A percentile compares a stretch with the other conserved stretches of the same genome.
These are phyloP conservation scores for Scaptomyza pallida DNA, from an alignment of 1,140 invertebrate species.

Conservation along the genomic window DNA sequence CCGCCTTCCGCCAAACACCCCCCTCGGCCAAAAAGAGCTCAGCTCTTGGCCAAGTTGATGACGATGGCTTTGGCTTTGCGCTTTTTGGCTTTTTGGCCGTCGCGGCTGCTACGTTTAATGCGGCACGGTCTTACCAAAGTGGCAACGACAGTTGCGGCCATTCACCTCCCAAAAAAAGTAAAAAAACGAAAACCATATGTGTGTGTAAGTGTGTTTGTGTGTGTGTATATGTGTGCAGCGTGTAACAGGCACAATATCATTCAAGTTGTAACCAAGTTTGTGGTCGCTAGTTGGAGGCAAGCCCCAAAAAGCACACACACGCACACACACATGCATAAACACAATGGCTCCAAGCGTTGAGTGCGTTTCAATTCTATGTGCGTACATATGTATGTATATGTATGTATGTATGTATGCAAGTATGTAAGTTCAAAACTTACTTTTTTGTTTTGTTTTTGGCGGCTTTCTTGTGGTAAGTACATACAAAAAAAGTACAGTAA, in stretches of 20 bases:
- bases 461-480: constrained; percentile 13
- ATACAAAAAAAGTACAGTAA: neutral
- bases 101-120: constrained; percentile 73
- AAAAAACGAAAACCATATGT: constrained; percentile 60
- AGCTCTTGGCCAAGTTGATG: constrained; percentile 55
- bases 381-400: constrained; percentile 34
- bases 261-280: constrained; percentile 64
- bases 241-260: constrained; percentile 45
- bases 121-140: constrained; percentile 79
- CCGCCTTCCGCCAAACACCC: constrained; percentile 18
- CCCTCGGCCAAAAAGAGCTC: constrained; percentile 52
- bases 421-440: too few relatives aligned
- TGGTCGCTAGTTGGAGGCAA: constrained; percentile 54
- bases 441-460: constrained; percentile 35
- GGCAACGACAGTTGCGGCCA: constrained; percentile 81
- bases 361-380: constrained; percentile 63
- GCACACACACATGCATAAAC: constrained; percentile 27
- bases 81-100: constrained; percentile 54
- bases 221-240: constrained; percentile 47
- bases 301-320: constrained; percentile 36
- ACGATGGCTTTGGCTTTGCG: constrained; percentile 67
- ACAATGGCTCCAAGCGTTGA: constrained; percentile 37
- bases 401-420: too few relatives aligned
- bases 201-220: constrained; percentile 57
- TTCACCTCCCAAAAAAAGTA: constrained; percentile 81